These are phyloP conservation scores for Orussus abietinus DNA, from an alignment of 1,140 invertebrate genomes.

Conservation along the genomic window DNA sequence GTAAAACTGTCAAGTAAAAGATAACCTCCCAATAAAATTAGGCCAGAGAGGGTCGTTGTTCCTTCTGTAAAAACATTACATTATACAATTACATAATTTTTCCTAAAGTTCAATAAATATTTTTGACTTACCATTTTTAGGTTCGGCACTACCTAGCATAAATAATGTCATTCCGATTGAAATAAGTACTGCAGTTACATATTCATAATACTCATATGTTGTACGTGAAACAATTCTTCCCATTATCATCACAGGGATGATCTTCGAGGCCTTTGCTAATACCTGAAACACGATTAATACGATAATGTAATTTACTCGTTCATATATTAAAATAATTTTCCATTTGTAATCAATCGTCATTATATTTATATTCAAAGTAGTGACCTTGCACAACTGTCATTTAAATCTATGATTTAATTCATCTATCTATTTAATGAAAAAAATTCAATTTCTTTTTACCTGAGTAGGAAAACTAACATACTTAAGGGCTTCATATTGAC, in stretches of 20 bases:
- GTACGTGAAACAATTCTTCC: conserved; percentile 87
- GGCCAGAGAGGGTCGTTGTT: conserved; percentile 81
- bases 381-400: no score
- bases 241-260: conserved; percentile 98
- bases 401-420: no score
- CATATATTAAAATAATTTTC: no score
- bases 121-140: conserved; percentile 48
- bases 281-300: conserved; percentile 59
- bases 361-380: no score
- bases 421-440: conserved; percentile 5
- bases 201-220: conserved; percentile 91
- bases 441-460: conserved; percentile 53
- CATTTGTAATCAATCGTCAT: no score
- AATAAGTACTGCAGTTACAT: conserved; percentile 84
- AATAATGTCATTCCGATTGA: conserved; percentile 92
- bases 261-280: conserved; percentile 89
- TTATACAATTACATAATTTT: conserved; percentile 3
- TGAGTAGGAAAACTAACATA: conserved; percentile 98
- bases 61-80: conserved; percentile 45
- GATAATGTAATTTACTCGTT: no score
- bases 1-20: conserved; percentile 97
- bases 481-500: conserved; percentile 98
- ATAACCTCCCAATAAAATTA: conserved; percentile 84
- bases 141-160: conserved; percentile 67
- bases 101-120: conserved; percentile 13